Conservation (phyloP, 2,888 invertebrate genomes). For the Euphydryas editha region DNA sequence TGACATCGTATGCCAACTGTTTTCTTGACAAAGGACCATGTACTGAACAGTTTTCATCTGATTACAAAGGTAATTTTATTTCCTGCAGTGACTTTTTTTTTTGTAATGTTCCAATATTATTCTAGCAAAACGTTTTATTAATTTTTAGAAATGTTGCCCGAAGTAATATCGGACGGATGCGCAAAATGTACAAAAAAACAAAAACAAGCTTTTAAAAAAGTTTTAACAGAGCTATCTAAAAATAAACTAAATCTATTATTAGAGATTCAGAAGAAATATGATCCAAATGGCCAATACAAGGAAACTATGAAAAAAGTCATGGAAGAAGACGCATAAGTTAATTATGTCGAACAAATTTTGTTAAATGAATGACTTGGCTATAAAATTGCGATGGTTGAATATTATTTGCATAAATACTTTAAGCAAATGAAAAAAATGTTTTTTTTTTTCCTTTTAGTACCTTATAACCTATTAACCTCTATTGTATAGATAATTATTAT, state of each 20-base stretch:
- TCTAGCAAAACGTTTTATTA: neutral
- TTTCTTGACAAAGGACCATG: slow-evolving; percentile 71
- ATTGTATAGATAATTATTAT: too few species aligned
- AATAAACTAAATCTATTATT: slow-evolving; percentile 59
- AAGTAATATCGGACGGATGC: slow-evolving; percentile 67
- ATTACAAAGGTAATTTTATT: slow-evolving; percentile 58
- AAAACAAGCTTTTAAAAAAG: slow-evolving; percentile 57
- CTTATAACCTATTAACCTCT: too few species aligned
- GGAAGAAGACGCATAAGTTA: neutral
- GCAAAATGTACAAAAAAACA: slow-evolving; percentile 66
- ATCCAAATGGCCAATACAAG: slow-evolving; percentile 66
- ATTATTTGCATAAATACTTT: too few species aligned
- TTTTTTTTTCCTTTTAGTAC: too few species aligned
- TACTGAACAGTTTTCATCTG: slow-evolving; percentile 58
- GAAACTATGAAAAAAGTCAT: slow-evolving; percentile 49
- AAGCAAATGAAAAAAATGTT: too few species aligned
- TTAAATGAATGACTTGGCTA: too few species aligned
- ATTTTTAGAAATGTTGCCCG: slow-evolving; percentile 64
- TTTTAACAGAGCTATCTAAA: slow-evolving; percentile 62
- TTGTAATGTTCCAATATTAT: too few species aligned
- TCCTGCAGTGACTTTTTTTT: too few species aligned
- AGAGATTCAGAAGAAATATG: slow-evolving; percentile 62
- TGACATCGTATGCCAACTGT: slow-evolving; percentile 61
- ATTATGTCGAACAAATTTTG: too few species aligned
- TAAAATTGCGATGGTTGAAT: too few species aligned